These are phyloP conservation scores for Nebria brevicollis DNA, from an alignment of 2,888 invertebrate genomes.

Conservation along the genomic window DNA sequence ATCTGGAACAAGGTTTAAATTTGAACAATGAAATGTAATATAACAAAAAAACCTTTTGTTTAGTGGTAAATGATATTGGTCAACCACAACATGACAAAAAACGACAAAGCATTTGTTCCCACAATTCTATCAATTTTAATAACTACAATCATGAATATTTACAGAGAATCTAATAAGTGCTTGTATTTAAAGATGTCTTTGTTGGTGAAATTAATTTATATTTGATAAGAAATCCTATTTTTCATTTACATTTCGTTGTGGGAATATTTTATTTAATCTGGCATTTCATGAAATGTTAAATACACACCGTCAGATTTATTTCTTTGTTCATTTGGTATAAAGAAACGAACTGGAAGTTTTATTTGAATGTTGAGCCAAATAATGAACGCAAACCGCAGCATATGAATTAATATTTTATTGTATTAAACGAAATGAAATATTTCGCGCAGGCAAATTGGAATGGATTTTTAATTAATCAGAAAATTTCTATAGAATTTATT, in stretches of 20 bases:
- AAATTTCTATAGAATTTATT: not conserved
- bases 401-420: not conserved
- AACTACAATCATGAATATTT: constrained; percentile 33
- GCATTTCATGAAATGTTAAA: not conserved
- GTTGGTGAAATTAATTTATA: not conserved
- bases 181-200: not conserved
- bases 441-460: not conserved
- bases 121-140: constrained; percentile 12
- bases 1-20: too few species aligned
- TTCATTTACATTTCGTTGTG: not conserved
- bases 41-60: too few species aligned
- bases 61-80: too few species aligned
- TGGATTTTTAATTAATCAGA: not conserved
- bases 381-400: not conserved
- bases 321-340: not conserved
- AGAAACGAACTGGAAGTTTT: not conserved
- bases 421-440: not conserved
- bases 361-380: not conserved
- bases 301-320: not conserved
- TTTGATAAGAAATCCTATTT: not conserved
- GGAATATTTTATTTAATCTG: not conserved
- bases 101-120: too few species aligned
- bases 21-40: too few species aligned
- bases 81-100: too few species aligned
- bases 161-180: constrained; percentile 33